Percentiles rank a stretch among this genome's conserved stretches.
Evolutionary conservation across 2,797 vertebrate species (phyloP).

Genomic region (Scarus forsteni): DNA sequence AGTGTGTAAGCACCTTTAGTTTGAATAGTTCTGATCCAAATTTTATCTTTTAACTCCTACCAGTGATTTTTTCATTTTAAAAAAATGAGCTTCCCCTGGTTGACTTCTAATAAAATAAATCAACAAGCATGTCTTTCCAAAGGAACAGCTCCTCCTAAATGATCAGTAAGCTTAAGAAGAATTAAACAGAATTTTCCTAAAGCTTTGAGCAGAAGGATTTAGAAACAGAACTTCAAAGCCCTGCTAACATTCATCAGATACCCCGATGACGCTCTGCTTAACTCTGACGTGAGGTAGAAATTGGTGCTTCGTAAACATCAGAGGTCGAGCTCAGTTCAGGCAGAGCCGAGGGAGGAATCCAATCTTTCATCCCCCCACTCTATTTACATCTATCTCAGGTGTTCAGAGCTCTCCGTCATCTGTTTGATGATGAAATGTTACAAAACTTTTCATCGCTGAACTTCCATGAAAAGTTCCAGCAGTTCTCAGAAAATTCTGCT

Average conservation of each 20-base stretch:
- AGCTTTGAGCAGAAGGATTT: background rate
- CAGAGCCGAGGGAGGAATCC: constrained; percentile 1
- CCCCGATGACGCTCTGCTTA: background rate
- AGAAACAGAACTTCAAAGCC: background rate
- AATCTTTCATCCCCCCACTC: background rate
- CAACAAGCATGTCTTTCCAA: too few relatives aligned
- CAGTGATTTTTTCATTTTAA: too few relatives aligned
- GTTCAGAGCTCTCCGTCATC: background rate
- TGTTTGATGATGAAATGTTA: constrained; percentile 4
- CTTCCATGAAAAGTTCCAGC: constrained; percentile 9
- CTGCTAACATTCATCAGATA: background rate
- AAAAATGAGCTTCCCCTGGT: too few relatives aligned
- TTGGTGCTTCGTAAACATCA: background rate
- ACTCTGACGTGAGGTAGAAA: background rate
- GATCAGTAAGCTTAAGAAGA: too few relatives aligned
- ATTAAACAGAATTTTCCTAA: too few relatives aligned
- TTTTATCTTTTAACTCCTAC: too few relatives aligned
- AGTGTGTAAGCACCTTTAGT: too few relatives aligned
- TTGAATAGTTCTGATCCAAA: too few relatives aligned
- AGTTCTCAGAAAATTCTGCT: background rate
- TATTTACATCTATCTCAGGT: background rate
- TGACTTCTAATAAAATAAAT: too few relatives aligned
- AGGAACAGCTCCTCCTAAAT: too few relatives aligned
- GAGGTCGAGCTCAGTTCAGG: background rate
- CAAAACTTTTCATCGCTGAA: background rate